Base-by-base conservation (phyloP, 2,888 invertebrate species). In the Tanytarsus gracilentus region DNA sequence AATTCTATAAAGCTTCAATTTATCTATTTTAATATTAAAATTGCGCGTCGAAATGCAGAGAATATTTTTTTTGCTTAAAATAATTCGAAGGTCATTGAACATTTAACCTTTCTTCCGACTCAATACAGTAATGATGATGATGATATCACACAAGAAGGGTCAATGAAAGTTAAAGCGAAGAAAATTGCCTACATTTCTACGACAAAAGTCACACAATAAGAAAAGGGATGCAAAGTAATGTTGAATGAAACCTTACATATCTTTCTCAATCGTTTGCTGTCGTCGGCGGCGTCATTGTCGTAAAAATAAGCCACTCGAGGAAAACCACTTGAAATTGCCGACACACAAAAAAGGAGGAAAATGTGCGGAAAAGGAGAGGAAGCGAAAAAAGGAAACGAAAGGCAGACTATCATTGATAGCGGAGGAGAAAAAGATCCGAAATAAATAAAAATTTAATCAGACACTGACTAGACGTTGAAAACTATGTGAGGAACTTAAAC, bases 391-490 rank as follows among this genome's bases (percentile, higher is more conserved):
- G 18, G 23, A 44, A 44, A 11, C 18, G 7, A 7, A 16, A 29
- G 29, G 27, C n/a, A 50, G 50, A 50, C 26, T 16, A 50, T 50
- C 50, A 26, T 14, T 14, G 25, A 16, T 27, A 25, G 29, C 50
- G 9, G 11, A 25, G 23, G 5, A 50, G 26, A 27, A 50, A 27
- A 26, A 50, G 44, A 55, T 49, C 18, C 26, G 56, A 40, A 56
- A 40, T 33, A 39, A 40, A 56, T 56, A 56, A 59, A 59, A 59
- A 49, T 49, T 59, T 40, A 58, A 58, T 36, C 58, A 58, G 58
- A 58, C 58, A 58, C 21, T 33, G 58, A 59, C 59, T 59, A 59
- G 59, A 59, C 59, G 44, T 44, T 23, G n/a, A n/a, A n/a, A n/a
- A n/a, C n/a, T n/a, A n/a, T n/a, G n/a, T n/a, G n/a, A n/a, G n/a